Evolutionary conservation across 2,888 invertebrate species (phyloP).

Genomic region (Drosophila acutilabella): DNA sequence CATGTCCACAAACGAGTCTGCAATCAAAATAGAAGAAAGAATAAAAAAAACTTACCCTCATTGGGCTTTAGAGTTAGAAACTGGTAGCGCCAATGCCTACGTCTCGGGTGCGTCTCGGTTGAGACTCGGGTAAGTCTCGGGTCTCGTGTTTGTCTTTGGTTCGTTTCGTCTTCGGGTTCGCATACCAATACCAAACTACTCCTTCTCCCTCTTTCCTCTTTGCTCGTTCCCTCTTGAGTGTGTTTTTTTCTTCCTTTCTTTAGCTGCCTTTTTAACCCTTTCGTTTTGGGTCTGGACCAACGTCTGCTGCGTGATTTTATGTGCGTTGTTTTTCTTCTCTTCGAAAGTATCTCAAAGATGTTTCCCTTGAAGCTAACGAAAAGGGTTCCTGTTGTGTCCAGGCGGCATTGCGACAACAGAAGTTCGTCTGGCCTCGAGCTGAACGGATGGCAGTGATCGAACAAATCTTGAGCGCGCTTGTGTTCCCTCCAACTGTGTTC

Average conservation of each 20-base stretch:
- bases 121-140: constrained; percentile 7
- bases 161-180: constrained; percentile 28
- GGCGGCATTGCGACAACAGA: constrained; percentile 78
- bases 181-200: constrained; percentile 18
- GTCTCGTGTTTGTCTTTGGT: constrained; percentile 7
- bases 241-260: constrained; percentile 18
- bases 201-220: constrained; percentile 7
- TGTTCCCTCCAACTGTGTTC: constrained; percentile 19
- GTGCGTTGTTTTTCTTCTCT: constrained; percentile 52
- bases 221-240: background rate
- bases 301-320: constrained; percentile 69
- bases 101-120: constrained; percentile 17
- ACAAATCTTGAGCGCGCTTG: constrained; percentile 36
- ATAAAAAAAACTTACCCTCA: constrained; percentile 70
- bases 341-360: constrained; percentile 59
- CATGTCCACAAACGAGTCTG: constrained; percentile 28
- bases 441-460: constrained; percentile 80
- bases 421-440: constrained; percentile 84
- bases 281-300: constrained; percentile 24
- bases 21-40: constrained; percentile 34
- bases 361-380: constrained; percentile 67
- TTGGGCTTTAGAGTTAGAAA: constrained; percentile 23
- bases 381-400: constrained; percentile 78
- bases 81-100: constrained; percentile 46
- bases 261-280: constrained; percentile 64